A percentile compares a stretch with the other conserved stretches of the same genome.
These are phyloP conservation scores for Neosilurus hyrtlii DNA, from an alignment of 2,797 vertebrate species.

Conservation along the genomic window DNA sequence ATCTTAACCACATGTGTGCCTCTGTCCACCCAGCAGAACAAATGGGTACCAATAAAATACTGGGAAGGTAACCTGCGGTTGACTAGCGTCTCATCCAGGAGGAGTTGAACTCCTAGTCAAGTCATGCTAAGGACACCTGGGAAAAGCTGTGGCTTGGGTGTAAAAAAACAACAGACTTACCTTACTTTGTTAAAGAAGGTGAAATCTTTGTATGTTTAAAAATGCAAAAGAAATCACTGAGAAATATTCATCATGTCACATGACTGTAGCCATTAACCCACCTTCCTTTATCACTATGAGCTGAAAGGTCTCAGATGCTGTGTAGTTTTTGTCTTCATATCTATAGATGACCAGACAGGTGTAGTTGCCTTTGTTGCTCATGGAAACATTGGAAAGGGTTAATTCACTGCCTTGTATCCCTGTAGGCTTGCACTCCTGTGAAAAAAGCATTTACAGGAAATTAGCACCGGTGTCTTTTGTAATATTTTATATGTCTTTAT, in stretches of 20 bases:
- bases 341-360: slow-evolving; percentile 35
- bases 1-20: too few relatives aligned
- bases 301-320: slow-evolving; percentile 11
- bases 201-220: too few relatives aligned
- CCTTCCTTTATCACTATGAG: slow-evolving; percentile 3
- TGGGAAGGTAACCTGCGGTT: too few relatives aligned
- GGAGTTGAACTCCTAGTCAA: too few relatives aligned
- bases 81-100: too few relatives aligned
- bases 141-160: too few relatives aligned
- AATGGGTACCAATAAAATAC: too few relatives aligned
- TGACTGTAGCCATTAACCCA: background rate
- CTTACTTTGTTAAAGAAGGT: too few relatives aligned
- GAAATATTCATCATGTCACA: background rate
- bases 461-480: background rate
- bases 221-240: too few relatives aligned
- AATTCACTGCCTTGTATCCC: slow-evolving; percentile 14
- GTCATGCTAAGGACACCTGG: too few relatives aligned
- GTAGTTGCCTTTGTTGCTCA: slow-evolving; percentile 29
- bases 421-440: slow-evolving; percentile 35
- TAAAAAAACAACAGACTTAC: too few relatives aligned
- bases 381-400: background rate
- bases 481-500: background rate
- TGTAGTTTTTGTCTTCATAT: slow-evolving; percentile 25
- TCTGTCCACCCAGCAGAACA: too few relatives aligned
- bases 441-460: background rate